Evolutionary conservation across 2,113 vertebrate genomes (phyloP), one percentile per base, ranked within the genome.

Genomic region (Columba janthina): DNA sequence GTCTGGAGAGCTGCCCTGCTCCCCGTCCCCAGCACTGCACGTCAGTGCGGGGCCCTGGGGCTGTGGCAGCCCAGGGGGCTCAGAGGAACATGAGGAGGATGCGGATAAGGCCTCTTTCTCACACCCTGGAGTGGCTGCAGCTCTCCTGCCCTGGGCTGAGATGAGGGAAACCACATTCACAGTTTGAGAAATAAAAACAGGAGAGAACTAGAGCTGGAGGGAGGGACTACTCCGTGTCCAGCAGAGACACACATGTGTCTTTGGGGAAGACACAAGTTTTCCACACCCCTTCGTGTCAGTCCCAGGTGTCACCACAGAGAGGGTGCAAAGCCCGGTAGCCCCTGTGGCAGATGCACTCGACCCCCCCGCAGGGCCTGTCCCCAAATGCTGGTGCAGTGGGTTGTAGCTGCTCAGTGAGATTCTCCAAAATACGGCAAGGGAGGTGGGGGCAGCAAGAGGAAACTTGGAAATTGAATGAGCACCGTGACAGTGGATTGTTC

Each of bases 1-100:
- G 51, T 36, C 73, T 65, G 4, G 42, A 51, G 15, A 60, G 38
- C 36, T 21, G 4, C 25, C 22, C 40, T 76, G 32, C 29, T 17
- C 48, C 61, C 19, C 32, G 40, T 22, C 21, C 42, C 26, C 3
- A 0, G 25, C 5, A 7, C 22, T 46, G 17, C 16, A 3, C 8
- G 5, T 3, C 0, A 0, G 4, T n/a, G 53, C 1, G 0, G 36
- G 32, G 75, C 13, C 18, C 13, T 3, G 8, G 53, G 28, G 19
- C 44, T 48, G 25, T 18, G 34, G 11, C 28, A 73, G 28, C 14
- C 22, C 56, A 25, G n/a, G 3, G 26, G 44, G 57, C 69, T 51
- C 60, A 42, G 71, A 51, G 24, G 34, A 60, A 31, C 0, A 0
- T 0, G 22, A 75, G 42, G 42, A 85, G 26, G 58, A 53, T 0